Percentiles rank a stretch among this genome's conserved stretches.
Evolutionary conservation across 2,888 invertebrate species (phyloP).

Genomic region (Nephrotoma guestfalica): DNA sequence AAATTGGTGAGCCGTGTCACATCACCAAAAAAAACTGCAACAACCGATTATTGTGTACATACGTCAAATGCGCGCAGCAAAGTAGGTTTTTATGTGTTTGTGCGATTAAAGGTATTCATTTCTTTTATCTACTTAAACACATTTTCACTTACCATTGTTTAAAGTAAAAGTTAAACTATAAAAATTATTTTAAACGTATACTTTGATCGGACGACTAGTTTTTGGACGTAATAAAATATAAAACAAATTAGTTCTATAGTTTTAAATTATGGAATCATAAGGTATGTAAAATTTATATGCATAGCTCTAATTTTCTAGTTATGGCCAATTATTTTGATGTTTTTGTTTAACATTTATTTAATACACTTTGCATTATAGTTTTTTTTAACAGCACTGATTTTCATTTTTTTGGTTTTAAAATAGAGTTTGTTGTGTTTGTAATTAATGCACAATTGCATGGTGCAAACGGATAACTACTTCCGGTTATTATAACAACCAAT

Average conservation of each 20-base stretch:
- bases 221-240: background rate
- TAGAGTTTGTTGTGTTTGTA: background rate
- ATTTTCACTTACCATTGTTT: background rate
- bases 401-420: background rate
- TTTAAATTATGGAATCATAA: background rate
- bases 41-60: background rate
- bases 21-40: background rate
- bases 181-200: background rate
- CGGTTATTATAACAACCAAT: background rate
- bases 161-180: background rate
- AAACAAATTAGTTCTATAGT: background rate
- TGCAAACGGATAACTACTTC: background rate
- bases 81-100: background rate
- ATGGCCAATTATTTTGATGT: background rate
- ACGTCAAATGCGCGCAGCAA: background rate
- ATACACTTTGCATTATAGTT: background rate
- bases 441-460: background rate
- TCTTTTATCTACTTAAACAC: background rate
- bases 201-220: background rate
- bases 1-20: background rate
- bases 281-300: background rate
- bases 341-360: background rate
- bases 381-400: background rate
- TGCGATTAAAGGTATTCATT: background rate
- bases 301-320: background rate